A percentile compares a stretch with the other conserved stretches of the same genome.
Conservation (phyloP, 2,797 vertebrate species). For the Rhadinocentrus ornatus region DNA sequence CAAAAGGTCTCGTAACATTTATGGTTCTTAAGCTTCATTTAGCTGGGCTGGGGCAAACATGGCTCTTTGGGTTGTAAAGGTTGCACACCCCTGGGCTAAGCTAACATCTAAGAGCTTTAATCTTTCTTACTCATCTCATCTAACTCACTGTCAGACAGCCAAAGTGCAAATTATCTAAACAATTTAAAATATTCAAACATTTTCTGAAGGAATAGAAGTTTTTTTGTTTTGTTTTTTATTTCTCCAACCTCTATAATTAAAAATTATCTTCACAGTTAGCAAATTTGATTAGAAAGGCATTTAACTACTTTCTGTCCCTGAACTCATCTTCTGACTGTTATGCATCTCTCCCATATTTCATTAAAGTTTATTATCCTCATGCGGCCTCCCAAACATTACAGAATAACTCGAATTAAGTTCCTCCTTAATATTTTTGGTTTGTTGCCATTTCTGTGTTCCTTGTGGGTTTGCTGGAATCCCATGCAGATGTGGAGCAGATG, state of each 20-base stretch:
- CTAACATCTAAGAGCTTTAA: no score
- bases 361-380: background rate
- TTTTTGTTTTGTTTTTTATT: background rate
- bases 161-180: no score
- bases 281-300: background rate
- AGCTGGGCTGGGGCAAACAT: no score
- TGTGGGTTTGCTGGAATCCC: conserved; percentile 9
- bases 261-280: no score
- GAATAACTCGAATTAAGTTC: background rate
- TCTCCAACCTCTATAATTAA: background rate
- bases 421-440: background rate
- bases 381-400: background rate
- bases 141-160: no score
- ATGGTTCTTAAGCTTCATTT: no score
- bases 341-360: background rate
- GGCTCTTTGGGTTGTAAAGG: no score
- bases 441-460: conserved; percentile 13
- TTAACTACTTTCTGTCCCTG: background rate
- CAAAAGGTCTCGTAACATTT: no score
- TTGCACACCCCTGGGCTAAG: no score
- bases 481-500: conserved; percentile 35
- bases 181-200: no score
- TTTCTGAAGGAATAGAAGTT: no score
- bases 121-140: no score
- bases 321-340: background rate